Evolutionary conservation across 2,888 invertebrate species (phyloP), one percentile per base, ranked within the genome.

Genomic region (Chloroclysta siterata): DNA sequence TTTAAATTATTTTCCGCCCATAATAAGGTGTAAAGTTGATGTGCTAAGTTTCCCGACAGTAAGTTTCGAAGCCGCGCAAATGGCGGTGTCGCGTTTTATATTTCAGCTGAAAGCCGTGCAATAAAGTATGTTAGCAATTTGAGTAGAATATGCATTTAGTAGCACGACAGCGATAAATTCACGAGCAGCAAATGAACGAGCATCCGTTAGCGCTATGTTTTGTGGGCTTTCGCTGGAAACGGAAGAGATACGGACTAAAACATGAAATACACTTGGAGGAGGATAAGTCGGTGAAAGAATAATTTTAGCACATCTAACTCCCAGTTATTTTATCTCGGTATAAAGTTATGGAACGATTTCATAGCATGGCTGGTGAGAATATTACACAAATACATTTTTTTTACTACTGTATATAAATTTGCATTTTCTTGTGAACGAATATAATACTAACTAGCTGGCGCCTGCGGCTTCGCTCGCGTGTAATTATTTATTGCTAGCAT

Each of bases 61-160:
- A 44, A 60, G 58, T 53, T 62, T 65, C 56, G 41, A 46, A 51
- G 33, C 15, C 53, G 66, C 60, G 63, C 70, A 73, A 78, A 79
- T 76, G 73, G 76, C 77, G 78, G 73, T 76, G 76, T 76, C 75
- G 74, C 73, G 70, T 80, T 82, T 81, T 78, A 82, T 78, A 80
- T 81, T 79, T 75, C 75, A 73, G 73, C 76, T 75, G 73, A 77
- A 83, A 80, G 78, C 76, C 76, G 63, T 73, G 80, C 79, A 75
- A 83, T 84, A 83, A 80, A 84, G 80, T 78, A 81, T 79, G 79
- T 77, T 75, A 76, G 81, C 82, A 80, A 83, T 85, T 82, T 81
- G 77, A 77, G 80, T 75, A 81, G 82, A 85, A 85, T 86, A 85
- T 85, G 84, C 84, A 86, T 85, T 85, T 84, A 82, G 82, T 76